These are phyloP conservation scores for Drosophila prolongata DNA, from an alignment of 2,888 invertebrate species.

Conservation along the genomic window DNA sequence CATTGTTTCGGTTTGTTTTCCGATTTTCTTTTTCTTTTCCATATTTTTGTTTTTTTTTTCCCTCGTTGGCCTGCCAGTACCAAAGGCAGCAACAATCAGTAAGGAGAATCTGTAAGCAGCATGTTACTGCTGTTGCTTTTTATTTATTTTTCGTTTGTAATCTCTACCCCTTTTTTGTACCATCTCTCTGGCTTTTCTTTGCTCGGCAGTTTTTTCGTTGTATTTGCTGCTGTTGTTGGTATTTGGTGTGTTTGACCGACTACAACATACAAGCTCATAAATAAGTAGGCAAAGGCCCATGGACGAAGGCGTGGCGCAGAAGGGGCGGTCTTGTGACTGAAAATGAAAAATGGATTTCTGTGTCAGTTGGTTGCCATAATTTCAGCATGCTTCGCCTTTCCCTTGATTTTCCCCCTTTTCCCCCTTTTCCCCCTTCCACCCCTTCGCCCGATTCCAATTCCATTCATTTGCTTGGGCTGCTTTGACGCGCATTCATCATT, in stretches of 20 bases:
- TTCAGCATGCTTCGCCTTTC: conserved; percentile 60
- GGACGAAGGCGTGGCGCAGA: conserved; percentile 5
- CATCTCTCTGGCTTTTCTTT: conserved; percentile 20
- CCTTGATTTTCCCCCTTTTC: conserved; percentile 6
- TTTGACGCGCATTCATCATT: conserved; percentile 77
- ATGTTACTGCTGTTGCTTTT: conserved; percentile 58
- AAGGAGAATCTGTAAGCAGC: conserved; percentile 59
- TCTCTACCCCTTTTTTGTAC: conserved; percentile 67
- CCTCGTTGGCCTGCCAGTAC: conserved; percentile 18
- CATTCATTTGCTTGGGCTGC: conserved; percentile 37
- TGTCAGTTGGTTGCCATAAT: conserved; percentile 80
- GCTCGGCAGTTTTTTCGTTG: conserved; percentile 28
- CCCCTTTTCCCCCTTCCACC: neutral
- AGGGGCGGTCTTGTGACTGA: conserved; percentile 49
- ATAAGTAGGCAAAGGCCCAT: conserved; percentile 72
- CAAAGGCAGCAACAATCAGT: conserved; percentile 39
- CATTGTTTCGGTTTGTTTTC: conserved; percentile 39
- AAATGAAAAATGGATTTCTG: conserved; percentile 80
- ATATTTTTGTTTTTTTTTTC: conserved; percentile 4
- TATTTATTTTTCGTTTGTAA: conserved; percentile 74
- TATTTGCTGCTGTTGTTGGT: conserved; percentile 33
- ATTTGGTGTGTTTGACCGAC: conserved; percentile 69
- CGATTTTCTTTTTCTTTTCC: conserved; percentile 16
- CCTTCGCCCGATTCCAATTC: conserved; percentile 12
- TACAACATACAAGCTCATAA: conserved; percentile 75